phyloP scores from a whole-genome alignment of 1,140 invertebrate genomes.

The Ceratitis capitata region DNA sequence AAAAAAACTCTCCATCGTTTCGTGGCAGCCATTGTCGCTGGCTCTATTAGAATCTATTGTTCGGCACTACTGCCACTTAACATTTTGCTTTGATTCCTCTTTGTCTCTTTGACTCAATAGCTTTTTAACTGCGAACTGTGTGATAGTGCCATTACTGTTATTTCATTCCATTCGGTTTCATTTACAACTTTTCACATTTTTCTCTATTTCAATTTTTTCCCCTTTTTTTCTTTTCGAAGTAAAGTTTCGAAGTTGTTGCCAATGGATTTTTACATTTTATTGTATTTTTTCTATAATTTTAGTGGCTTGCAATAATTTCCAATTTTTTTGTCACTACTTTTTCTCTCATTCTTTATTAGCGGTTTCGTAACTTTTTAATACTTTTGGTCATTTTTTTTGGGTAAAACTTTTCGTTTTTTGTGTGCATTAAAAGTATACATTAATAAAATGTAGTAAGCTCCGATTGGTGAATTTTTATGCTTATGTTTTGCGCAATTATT shows the following conservation, averaged over 20 bases:
- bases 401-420: neutral
- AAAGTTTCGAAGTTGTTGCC: neutral
- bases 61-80: neutral
- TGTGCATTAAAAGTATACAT: neutral
- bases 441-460: neutral
- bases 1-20: neutral
- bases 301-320: neutral
- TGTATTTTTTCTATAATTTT: neutral
- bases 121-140: neutral
- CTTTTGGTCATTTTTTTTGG: neutral
- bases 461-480: neutral
- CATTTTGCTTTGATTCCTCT: neutral
- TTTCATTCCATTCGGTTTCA: constrained; percentile 16
- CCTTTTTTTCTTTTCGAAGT: neutral
- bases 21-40: neutral
- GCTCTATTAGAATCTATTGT: neutral
- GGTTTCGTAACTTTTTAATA: neutral
- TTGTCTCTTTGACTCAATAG: too few species aligned
- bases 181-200: constrained; percentile 20
- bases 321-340: constrained; percentile 3
- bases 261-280: neutral
- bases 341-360: neutral
- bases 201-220: neutral
- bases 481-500: too few species aligned
- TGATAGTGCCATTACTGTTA: neutral